phyloP scores from a whole-genome alignment of 1,140 invertebrate species.

The Dryas iulia region DNA sequence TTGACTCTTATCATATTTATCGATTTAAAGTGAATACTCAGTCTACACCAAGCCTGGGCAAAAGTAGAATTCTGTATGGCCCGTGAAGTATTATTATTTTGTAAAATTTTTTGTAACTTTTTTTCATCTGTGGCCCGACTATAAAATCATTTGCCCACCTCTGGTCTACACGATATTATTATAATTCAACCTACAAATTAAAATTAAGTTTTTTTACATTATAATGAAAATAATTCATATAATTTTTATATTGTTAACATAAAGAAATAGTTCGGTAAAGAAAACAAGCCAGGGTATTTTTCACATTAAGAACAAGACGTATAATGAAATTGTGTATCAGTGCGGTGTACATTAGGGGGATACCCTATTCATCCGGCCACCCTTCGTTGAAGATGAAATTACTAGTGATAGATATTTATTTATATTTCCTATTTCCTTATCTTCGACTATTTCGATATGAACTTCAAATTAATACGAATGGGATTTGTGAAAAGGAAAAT shows the following conservation, averaged over 20 bases:
- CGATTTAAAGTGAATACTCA: no score
- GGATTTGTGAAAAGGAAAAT: not conserved
- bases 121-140: no score
- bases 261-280: not conserved
- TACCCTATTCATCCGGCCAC: slow-evolving; percentile 15
- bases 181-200: no score
- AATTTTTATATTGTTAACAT: not conserved
- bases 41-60: no score
- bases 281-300: not conserved
- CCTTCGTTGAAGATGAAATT: slow-evolving; percentile 15
- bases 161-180: no score
- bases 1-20: no score
- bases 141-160: no score
- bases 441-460: not conserved
- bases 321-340: slow-evolving; percentile 15
- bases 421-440: slow-evolving; percentile 3
- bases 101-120: no score
- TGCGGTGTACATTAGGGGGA: slow-evolving; percentile 5
- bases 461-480: slow-evolving; percentile 2
- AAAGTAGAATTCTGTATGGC: no score
- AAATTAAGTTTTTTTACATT: no score
- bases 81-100: no score
- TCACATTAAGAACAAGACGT: not conserved
- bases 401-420: slow-evolving; percentile 18
- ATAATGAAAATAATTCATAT: no score